Base-by-base conservation (phyloP, 2,797 vertebrate genomes). In the Dallia pectoralis region DNA sequence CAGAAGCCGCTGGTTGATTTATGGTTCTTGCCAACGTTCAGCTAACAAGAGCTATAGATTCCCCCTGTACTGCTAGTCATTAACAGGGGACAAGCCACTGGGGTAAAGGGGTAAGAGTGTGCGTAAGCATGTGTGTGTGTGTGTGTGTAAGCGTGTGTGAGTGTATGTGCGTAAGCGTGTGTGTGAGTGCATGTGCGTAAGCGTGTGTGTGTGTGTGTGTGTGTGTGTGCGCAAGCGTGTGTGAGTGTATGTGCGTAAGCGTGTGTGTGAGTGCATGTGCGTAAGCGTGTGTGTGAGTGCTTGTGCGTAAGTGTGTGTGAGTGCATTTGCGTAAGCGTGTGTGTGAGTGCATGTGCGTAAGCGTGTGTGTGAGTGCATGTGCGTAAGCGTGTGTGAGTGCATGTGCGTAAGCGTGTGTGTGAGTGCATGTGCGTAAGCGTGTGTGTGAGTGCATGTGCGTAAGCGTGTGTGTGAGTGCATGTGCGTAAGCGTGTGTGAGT, bases 31-130 rank as follows among this genome's bases (percentile, higher is more conserved):
- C 87, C 85, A 88, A 78, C 69, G 71, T 84, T 81, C 48, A 11
- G 84, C 82, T 89, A 90, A 89, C 84, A 89, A 90, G 88, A 79
- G 78, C 82, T 77, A 88, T 89, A 85, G 88, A 90, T 90, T 86
- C 77, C 71, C 69, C 79, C 75, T 76, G 77, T 69, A 64, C 80
- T 85, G 77, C 76, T 85, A 84, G 82, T 84, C 79, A 76, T 80
- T 79, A 83, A 73, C 70, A 72, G 47, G 68, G 74, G 81, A 79
- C 72, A 74, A 72, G 61, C 63, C 73, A 59, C 61, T 59, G 8
- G 2, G 73, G 72, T 79, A 73, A 79, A 73, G 7, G 29, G 74
- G 30, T 9, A 14, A 6, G 18, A 18, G 51, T 6, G 51, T 4
- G 69, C 6, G 19, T 44, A n/a, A n/a, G 65, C 9, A 22, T 25